phyloP scores from a whole-genome alignment of 2,888 invertebrate species.

The Zeuzera pyrina region DNA sequence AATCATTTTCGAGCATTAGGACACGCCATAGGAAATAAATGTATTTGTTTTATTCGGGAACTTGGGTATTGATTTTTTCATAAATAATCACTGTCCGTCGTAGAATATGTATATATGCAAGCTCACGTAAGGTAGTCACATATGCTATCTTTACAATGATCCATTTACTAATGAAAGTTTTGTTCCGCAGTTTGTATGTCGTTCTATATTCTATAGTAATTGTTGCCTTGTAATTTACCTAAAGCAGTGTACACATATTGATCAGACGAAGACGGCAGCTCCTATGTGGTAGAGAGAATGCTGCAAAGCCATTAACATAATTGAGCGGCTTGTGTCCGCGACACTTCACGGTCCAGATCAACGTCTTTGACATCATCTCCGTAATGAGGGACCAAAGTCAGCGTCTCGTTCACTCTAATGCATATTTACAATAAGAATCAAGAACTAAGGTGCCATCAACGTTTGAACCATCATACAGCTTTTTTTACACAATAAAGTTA shows the following conservation, averaged over 20 bases:
- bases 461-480: constrained; percentile 30
- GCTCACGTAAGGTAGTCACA: no score
- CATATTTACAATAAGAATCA: constrained; percentile 52
- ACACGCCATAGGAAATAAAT: constrained; percentile 56
- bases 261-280: constrained; percentile 42
- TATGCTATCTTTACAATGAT: no score
- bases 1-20: constrained; percentile 55
- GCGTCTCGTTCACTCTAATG: constrained; percentile 47
- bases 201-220: no score
- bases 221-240: no score
- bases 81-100: constrained; percentile 34
- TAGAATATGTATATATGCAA: no score
- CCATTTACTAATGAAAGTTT: no score
- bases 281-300: constrained; percentile 43
- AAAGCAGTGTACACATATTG: no score
- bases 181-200: no score
- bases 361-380: constrained; percentile 56
- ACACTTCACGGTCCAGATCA: constrained; percentile 52
- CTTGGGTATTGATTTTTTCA: constrained; percentile 55
- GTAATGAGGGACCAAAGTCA: constrained; percentile 51
- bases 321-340: constrained; percentile 60
- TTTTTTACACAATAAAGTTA: constrained; percentile 37
- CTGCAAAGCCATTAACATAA: constrained; percentile 63
- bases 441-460: constrained; percentile 24
- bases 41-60: constrained; percentile 54